These are phyloP conservation scores for Odontamblyopus lacepedii DNA, from an alignment of 2,797 vertebrate genomes.

Conservation along the genomic window DNA sequence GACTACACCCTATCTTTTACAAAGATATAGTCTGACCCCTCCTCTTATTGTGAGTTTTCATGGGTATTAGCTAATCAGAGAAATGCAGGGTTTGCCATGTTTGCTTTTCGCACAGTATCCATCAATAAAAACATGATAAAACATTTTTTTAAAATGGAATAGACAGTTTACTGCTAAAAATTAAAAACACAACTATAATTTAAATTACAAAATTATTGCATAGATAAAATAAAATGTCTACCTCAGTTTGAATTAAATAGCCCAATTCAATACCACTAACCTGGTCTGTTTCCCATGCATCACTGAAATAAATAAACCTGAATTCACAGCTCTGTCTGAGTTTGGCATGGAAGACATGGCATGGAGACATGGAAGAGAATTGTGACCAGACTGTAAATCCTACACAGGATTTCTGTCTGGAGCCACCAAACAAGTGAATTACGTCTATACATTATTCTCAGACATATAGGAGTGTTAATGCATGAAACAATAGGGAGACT, in stretches of 20 bases:
- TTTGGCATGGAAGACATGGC: neutral
- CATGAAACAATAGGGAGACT: neutral
- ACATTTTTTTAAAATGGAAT: too few species aligned
- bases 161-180: too few species aligned
- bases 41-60: neutral
- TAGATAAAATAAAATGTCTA: too few species aligned
- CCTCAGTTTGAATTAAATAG: too few species aligned
- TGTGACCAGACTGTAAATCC: neutral
- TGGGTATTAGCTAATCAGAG: neutral
- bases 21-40: neutral
- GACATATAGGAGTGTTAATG: neutral
- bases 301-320: neutral
- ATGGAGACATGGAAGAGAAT: neutral
- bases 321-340: neutral
- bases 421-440: neutral
- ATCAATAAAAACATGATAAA: too few species aligned
- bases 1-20: neutral
- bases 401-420: neutral
- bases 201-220: too few species aligned
- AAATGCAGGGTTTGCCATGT: too few species aligned
- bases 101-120: too few species aligned
- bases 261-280: too few species aligned
- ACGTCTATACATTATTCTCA: neutral
- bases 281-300: too few species aligned
- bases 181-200: too few species aligned